Base-by-base conservation (phyloP, 2,113 vertebrate genomes). In the Sebastes fasciatus region DNA sequence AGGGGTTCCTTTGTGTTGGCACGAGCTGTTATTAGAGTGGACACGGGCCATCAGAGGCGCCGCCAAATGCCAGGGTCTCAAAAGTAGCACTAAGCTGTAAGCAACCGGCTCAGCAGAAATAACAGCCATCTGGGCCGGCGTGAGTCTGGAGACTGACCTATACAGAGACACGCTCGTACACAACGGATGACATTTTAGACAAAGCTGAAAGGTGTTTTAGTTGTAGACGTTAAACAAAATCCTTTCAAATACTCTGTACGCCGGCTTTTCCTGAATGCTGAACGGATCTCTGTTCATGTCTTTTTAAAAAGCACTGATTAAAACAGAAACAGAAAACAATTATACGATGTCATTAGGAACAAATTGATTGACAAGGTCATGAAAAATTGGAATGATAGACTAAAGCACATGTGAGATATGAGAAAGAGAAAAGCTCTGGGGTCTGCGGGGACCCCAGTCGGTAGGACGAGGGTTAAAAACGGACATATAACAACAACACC, bases 1-100 rank as follows among this genome's bases (percentile, higher is more conserved):
- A 83, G 66, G 84, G 89, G 68, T 74, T 83, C 55, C 67, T 77
- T 64, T 88, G 86, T 84, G 73, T 89, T 90, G 88, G 88, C 85
- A 84, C 54, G 3, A 61, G 70, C 78, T 79, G 82, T 85, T 88
- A 86, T 78, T 78, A 85, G 83, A 91, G 88, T 72, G 65, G 88
- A 81, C 83, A 85, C 49, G 4, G 71, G 87, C 79, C 86, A 79
- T 71, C 67, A 65, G 64, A 54, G 65, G 62, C 61, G 72, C 67
- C 54, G 90, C 89, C 89, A 90, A 93, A 87, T 88, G 90, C 79
- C 91, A 91, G 19, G 11, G 69, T 89, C 80, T 86, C 61, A 73
- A 88, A 86, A 80, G 88, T 62, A 83, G 65, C 69, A 86, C 77
- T 79, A 85, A 84, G 88, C 83, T 84, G 79, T 62, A 79, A 86